Percentiles rank a stretch among this genome's conserved stretches.
Evolutionary conservation across 2,113 vertebrate genomes (phyloP).

Genomic region (Orcinus orca): DNA sequence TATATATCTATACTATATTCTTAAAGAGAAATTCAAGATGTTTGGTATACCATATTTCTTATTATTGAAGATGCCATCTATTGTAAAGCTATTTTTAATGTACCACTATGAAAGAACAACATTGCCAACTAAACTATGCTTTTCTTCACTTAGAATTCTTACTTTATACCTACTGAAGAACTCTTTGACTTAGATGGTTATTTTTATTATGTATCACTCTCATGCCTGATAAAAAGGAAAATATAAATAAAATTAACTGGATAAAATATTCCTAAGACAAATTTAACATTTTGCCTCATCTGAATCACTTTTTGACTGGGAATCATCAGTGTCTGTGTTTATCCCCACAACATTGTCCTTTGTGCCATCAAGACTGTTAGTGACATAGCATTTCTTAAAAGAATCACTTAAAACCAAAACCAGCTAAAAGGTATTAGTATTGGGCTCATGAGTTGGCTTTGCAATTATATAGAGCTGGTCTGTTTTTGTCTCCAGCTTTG

Average conservation of each 20-base stretch:
- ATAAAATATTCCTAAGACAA: neutral
- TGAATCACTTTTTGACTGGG: neutral
- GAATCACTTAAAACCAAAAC: neutral
- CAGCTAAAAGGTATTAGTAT: neutral
- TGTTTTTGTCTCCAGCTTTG: neutral
- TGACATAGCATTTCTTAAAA: neutral
- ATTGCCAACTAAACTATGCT: neutral
- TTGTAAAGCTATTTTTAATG: neutral
- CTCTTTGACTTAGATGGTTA: neutral
- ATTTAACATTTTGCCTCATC: neutral
- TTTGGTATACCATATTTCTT: neutral
- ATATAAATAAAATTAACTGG: neutral
- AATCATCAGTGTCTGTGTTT: neutral
- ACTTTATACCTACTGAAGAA: neutral
- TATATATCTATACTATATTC: neutral
- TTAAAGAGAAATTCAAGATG: neutral
- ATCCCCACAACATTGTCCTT: neutral
- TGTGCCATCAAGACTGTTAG: neutral
- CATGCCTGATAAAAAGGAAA: neutral
- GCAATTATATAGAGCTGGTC: neutral
- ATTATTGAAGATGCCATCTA: neutral
- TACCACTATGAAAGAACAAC: neutral
- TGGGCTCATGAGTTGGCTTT: neutral
- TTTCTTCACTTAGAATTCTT: constrained; percentile 25
- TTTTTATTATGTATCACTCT: neutral